Conservation (phyloP, 2,888 invertebrate genomes). For the Plebejus anna region DNA sequence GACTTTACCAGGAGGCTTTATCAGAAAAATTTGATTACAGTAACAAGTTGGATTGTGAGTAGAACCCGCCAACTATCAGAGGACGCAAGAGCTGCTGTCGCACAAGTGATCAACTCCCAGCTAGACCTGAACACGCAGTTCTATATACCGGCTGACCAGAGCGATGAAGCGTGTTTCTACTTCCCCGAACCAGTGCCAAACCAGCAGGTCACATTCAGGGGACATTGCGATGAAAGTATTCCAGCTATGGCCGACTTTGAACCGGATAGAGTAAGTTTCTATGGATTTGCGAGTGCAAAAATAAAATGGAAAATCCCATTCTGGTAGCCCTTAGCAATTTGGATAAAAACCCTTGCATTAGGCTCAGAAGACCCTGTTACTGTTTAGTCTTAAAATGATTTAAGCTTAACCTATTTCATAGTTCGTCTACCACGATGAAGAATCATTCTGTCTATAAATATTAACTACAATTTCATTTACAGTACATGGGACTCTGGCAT, state of each 20-base stretch:
- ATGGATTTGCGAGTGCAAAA: background rate
- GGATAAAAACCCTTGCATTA: too few species aligned
- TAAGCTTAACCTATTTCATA: too few species aligned
- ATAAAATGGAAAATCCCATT: background rate
- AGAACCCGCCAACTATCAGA: slow-evolving; percentile 47
- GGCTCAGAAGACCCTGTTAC: too few species aligned
- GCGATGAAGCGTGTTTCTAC: slow-evolving; percentile 58
- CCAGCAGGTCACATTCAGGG: slow-evolving; percentile 44
- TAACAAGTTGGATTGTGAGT: slow-evolving; percentile 66
- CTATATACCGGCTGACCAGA: slow-evolving; percentile 49
- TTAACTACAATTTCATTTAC: slow-evolving; percentile 35
- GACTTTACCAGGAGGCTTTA: background rate
- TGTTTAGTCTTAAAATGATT: too few species aligned
- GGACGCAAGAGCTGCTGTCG: slow-evolving; percentile 39
- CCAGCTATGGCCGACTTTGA: slow-evolving; percentile 39
- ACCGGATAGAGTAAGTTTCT: slow-evolving; percentile 48
- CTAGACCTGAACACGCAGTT: slow-evolving; percentile 50
- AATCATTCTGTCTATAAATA: background rate
- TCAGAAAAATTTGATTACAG: slow-evolving; percentile 45
- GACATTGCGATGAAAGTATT: slow-evolving; percentile 40
- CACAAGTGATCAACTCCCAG: slow-evolving; percentile 46
- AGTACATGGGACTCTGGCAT: slow-evolving; percentile 60
- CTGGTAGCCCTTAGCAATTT: background rate
- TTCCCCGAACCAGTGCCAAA: slow-evolving; percentile 50
- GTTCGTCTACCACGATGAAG: too few species aligned